Percentiles rank a stretch among this genome's conserved stretches.
Evolutionary conservation across 2,113 vertebrate genomes (phyloP).

Genomic region (Heterochromis multidens): DNA sequence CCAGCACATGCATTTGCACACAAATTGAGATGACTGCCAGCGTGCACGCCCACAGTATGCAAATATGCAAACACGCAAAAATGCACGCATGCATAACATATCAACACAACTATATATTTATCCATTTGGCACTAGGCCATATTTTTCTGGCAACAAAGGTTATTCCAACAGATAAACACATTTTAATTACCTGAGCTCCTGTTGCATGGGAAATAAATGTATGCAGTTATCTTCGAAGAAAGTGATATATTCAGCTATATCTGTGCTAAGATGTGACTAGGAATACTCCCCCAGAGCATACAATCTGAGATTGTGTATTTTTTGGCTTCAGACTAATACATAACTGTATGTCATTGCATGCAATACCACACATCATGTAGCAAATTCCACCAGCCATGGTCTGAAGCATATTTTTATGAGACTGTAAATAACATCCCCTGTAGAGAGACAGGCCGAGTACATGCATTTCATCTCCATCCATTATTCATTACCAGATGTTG

Average conservation of each 20-base stretch:
- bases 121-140: not conserved
- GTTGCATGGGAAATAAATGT: not conserved
- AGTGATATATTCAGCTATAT: not conserved
- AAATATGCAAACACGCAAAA: constrained; percentile 5
- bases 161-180: constrained; percentile 46
- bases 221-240: not conserved
- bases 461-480: constrained; percentile 57
- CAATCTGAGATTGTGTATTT: not conserved
- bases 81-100: not conserved
- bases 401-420: constrained; percentile 35
- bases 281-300: not conserved
- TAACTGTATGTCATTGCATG: constrained; percentile 13
- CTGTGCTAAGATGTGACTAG: not conserved
- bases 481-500: constrained; percentile 68
- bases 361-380: constrained; percentile 8
- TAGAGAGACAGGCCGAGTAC: constrained; percentile 33
- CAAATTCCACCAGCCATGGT: constrained; percentile 20
- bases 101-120: not conserved
- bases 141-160: constrained; percentile 45
- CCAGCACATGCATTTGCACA: not conserved
- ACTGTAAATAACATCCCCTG: constrained; percentile 55
- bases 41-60: not conserved
- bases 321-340: constrained; percentile 5
- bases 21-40: not conserved
- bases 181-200: constrained; percentile 54